A percentile compares a stretch with the other conserved stretches of the same genome.
phyloP scores from a whole-genome alignment of 2,113 vertebrate genomes.

The Oophaga pumilio region DNA sequence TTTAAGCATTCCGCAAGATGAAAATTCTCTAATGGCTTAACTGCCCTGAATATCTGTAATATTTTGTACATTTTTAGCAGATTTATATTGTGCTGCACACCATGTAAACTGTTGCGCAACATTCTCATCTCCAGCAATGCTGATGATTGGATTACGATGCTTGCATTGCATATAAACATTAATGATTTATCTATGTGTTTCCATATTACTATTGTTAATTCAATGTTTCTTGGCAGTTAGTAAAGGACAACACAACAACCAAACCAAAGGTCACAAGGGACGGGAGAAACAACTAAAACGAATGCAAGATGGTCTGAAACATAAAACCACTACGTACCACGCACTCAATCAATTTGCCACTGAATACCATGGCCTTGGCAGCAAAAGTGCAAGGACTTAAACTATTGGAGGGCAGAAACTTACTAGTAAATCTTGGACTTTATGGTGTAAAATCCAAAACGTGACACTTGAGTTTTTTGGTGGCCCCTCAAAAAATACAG shows the following conservation, averaged over 20 bases:
- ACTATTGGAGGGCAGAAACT: too few species aligned
- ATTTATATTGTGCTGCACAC: not conserved
- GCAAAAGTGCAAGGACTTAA: too few species aligned
- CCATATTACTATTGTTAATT: not conserved
- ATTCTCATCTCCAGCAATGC: conserved; percentile 1
- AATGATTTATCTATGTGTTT: conserved; percentile 2
- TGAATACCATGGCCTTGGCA: too few species aligned
- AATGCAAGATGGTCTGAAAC: too few species aligned
- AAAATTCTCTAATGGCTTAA: conserved; percentile 63
- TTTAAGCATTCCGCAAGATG: conserved; percentile 62
- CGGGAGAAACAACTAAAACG: not conserved
- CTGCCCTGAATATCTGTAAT: conserved; percentile 65
- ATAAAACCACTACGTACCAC: too few species aligned
- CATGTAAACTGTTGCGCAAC: conserved; percentile 10
- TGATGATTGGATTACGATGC: not conserved
- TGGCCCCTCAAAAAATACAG: too few species aligned
- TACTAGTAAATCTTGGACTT: too few species aligned
- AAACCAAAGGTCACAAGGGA: not conserved
- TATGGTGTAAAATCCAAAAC: too few species aligned
- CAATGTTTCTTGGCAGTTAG: not conserved
- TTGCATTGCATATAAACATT: not conserved
- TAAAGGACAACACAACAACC: not conserved
- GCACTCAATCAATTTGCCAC: too few species aligned
- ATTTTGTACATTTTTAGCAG: conserved; percentile 33
- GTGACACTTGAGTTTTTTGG: too few species aligned